Percentiles rank a stretch among this genome's conserved stretches.
These are phyloP conservation scores for Odocoileus virginianus DNA, from an alignment of 2,113 vertebrate species.

Conservation along the genomic window DNA sequence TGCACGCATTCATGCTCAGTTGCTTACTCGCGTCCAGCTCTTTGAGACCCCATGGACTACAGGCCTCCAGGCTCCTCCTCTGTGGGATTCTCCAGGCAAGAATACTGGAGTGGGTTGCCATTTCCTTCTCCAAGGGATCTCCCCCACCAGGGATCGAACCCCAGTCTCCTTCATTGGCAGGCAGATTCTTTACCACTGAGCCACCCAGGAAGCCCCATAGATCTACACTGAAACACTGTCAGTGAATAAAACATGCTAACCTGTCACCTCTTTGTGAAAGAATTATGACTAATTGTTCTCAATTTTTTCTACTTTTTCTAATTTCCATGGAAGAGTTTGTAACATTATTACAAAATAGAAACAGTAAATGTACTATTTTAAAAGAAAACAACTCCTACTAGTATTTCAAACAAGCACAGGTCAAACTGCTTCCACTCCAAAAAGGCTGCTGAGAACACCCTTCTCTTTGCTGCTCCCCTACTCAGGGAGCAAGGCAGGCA, in stretches of 20 bases:
- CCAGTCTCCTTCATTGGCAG: not conserved
- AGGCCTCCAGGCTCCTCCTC: not conserved
- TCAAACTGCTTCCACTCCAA: not conserved
- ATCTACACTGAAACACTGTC: not conserved
- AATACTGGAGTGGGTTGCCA: not conserved
- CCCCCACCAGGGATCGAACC: not conserved
- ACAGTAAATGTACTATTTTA: not conserved
- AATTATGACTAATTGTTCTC: not conserved
- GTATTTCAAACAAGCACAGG: not conserved
- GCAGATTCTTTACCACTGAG: not conserved
- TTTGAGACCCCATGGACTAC: not conserved
- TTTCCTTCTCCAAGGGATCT: not conserved
- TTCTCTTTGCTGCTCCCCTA: not conserved
- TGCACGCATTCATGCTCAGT: not conserved
- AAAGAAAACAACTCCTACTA: not conserved
- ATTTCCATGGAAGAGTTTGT: not conserved
- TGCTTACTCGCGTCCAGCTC: not conserved
- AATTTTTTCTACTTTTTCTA: not conserved
- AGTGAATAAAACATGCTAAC: not conserved
- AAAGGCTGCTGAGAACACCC: not conserved
- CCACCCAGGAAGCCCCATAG: not conserved
- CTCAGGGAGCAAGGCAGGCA: not conserved
- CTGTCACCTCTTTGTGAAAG: not conserved
- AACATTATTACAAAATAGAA: not conserved
- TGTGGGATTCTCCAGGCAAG: not conserved